Base-by-base conservation (phyloP, 2,113 vertebrate genomes). In the Xenopus borealis region DNA sequence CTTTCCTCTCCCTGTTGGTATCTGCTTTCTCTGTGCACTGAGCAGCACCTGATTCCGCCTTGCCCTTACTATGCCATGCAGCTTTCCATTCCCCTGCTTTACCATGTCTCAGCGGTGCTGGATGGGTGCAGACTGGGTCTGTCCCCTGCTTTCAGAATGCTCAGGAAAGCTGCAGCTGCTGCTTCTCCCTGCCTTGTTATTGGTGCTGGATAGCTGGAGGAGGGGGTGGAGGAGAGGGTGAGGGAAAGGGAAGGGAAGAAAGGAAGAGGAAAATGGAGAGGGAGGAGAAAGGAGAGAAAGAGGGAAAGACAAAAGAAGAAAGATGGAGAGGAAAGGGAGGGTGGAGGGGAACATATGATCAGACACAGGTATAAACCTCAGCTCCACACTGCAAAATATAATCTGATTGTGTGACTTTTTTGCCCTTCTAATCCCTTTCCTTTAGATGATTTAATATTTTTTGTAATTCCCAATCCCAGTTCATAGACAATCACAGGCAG, bases 191-290 rank as follows among this genome's bases (percentile, higher is more conserved):
- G 14, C 61, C 65, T 62, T 62, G 66, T 62, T 75, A 75, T 75
- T 75, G 65, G 65, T 68, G 65, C 72, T 64, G 61, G 47, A 17
- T 57, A 75, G 65, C 57, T 75, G 72, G 65, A 40, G 72, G 72
- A 62, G 63, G 71, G 71, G 62, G 71, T 52, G 70, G 53, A 46
- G 47, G 71, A n/a, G 61, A 53, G 71, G 23, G 40, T 58, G 72
- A 57, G 71, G 65, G 63, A 58, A 63, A 27, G 64, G 53, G 66
- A 53, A 59, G 64, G 62, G 62, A 33, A 45, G 64, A 57, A 47
- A 55, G 66, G 45, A 50, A 55, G 30, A 14, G 10, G 57, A 46
- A 40, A 40, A 40, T 14, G 23, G 23, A 55, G 18, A 30, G 63
- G 62, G 50, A 45, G 19, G 19, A 45, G 45, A 17, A 46, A 44